Evolutionary conservation across 2,888 invertebrate species (phyloP).

Genomic region (Hypselothyrea guttata): DNA sequence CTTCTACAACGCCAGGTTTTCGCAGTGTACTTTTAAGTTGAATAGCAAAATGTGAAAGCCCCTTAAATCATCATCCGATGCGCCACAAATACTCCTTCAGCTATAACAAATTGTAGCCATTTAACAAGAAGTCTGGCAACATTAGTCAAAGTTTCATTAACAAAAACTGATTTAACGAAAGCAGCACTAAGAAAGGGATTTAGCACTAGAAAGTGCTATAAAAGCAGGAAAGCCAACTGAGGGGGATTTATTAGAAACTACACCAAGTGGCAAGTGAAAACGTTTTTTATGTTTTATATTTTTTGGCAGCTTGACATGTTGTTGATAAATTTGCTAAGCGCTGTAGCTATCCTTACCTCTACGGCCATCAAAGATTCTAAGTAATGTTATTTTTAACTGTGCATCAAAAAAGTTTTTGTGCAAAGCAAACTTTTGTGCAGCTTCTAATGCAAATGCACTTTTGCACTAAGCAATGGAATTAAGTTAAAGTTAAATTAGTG

Average conservation of each 20-base stretch:
- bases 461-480: conserved; percentile 36
- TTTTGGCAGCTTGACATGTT: conserved; percentile 72
- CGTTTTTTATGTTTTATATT: conserved; percentile 16
- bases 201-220: no score
- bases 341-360: no score
- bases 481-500: conserved; percentile 11
- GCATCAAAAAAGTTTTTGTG: conserved; percentile 29
- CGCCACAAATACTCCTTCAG: no score
- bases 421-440: conserved; percentile 26
- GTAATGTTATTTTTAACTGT: conserved; percentile 57
- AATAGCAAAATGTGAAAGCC: no score
- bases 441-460: conserved; percentile 58
- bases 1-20: no score
- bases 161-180: conserved; percentile 27
- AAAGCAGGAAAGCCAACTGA: no score
- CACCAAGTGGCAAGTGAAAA: conserved; percentile 4
- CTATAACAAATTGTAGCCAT: neutral
- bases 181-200: neutral
- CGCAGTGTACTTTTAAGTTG: no score
- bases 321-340: conserved; percentile 48
- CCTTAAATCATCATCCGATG: neutral
- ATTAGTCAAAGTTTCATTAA: conserved; percentile 31
- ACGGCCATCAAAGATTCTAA: conserved; percentile 26
- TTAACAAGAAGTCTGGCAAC: conserved; percentile 10
- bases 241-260: no score